A percentile compares a stretch with the other conserved stretches of the same genome.
phyloP scores from a whole-genome alignment of 2,113 vertebrate genomes.

The Paradoxurus hermaphroditus region DNA sequence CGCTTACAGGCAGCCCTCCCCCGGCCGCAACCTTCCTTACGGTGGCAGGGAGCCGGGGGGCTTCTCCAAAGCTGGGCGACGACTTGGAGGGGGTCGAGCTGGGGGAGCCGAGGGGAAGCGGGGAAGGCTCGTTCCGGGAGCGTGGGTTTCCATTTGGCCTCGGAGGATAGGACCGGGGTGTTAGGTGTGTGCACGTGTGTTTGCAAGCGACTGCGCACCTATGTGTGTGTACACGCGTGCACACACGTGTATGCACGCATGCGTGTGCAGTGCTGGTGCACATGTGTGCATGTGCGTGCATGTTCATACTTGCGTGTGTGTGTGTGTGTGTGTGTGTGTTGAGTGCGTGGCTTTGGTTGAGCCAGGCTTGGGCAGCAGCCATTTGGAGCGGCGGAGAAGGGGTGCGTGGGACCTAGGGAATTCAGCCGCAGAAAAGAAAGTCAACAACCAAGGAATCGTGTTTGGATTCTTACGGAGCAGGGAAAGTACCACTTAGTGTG shows the following conservation, averaged over 20 bases:
- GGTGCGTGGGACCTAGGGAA: background rate
- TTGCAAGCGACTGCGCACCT: background rate
- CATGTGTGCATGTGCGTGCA: no score
- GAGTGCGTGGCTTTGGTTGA: no score
- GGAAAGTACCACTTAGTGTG: background rate
- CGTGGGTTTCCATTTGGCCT: background rate
- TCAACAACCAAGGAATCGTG: background rate
- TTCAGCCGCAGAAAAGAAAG: background rate
- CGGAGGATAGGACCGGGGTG: background rate
- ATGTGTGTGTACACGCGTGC: no score
- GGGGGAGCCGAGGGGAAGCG: no score
- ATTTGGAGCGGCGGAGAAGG: rapidly evolving
- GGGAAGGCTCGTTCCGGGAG: background rate
- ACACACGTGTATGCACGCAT: no score
- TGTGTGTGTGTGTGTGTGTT: background rate
- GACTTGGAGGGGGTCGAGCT: no score
- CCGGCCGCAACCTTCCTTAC: background rate
- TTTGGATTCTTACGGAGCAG: background rate
- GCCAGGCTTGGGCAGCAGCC: background rate
- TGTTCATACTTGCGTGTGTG: background rate
- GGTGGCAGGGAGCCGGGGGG: background rate
- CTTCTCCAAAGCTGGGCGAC: background rate
- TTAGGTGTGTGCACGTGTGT: background rate
- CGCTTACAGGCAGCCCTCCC: background rate
- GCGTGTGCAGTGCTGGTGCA: no score